phyloP scores from a whole-genome alignment of 2,888 invertebrate species.

The Tetranychus piercei region DNA sequence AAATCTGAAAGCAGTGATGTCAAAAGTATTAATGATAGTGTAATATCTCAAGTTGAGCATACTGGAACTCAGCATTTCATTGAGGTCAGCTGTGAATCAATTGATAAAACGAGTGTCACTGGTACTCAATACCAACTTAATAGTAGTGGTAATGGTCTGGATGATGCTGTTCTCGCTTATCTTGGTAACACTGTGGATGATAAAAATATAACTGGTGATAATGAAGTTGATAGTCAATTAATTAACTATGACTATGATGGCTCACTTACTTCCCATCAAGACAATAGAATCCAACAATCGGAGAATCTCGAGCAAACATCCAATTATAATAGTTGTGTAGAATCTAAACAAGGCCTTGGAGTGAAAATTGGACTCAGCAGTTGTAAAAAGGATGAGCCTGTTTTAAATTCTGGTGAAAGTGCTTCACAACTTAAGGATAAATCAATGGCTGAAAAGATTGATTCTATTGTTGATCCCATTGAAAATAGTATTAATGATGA shows the following conservation, averaged over 20 bases:
- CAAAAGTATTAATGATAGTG: background rate
- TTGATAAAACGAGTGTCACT: background rate
- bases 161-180: background rate
- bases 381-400: background rate
- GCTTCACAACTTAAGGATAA: background rate
- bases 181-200: background rate
- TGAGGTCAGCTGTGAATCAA: background rate
- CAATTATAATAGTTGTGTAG: background rate
- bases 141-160: background rate
- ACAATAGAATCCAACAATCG: background rate
- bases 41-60: background rate
- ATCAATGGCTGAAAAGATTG: background rate
- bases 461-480: background rate
- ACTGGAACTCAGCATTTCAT: too few relatives aligned
- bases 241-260: background rate
- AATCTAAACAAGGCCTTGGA: background rate
- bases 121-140: background rate
- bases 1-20: too few relatives aligned
- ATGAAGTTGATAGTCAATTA: background rate
- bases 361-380: background rate
- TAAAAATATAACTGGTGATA: background rate
- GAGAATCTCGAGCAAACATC: background rate
- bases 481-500: too few relatives aligned
- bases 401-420: background rate
- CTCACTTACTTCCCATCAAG: background rate